phyloP scores from a whole-genome alignment of 1,140 invertebrate genomes.

The Kradibia gibbosae region DNA sequence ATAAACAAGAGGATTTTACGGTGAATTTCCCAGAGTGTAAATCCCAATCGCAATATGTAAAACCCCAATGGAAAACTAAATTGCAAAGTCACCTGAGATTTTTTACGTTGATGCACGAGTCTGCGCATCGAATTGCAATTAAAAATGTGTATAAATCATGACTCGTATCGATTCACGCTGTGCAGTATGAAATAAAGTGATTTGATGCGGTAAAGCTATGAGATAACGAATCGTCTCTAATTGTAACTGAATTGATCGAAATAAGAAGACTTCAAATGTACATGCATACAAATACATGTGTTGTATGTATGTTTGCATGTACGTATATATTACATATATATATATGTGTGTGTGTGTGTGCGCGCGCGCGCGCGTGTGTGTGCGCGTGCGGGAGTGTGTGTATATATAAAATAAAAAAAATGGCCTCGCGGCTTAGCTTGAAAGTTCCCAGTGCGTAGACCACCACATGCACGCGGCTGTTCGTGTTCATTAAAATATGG shows the following conservation, averaged over 20 bases:
- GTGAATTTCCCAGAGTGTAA: too few species aligned
- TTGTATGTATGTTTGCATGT: background rate
- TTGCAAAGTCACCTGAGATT: too few species aligned
- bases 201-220: slow-evolving; percentile 1
- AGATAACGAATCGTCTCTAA: background rate
- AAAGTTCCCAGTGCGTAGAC: slow-evolving; percentile 67
- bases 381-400: too few species aligned
- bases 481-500: slow-evolving; percentile 70
- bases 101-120: too few species aligned
- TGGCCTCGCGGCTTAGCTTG: slow-evolving; percentile 8
- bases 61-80: too few species aligned
- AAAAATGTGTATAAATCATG: background rate
- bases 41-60: too few species aligned
- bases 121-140: too few species aligned
- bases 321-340: background rate
- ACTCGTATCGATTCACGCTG: background rate
- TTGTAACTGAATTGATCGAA: slow-evolving; percentile 16
- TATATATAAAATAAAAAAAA: too few species aligned
- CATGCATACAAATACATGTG: background rate
- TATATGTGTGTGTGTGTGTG: background rate
- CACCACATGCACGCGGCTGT: slow-evolving; percentile 67
- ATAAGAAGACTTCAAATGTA: background rate
- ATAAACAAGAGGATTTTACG: too few species aligned
- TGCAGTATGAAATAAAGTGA: slow-evolving; percentile 30
- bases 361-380: background rate